Evolutionary conservation across 2,113 vertebrate genomes (phyloP).

Genomic region (Accipiter virgatus): DNA sequence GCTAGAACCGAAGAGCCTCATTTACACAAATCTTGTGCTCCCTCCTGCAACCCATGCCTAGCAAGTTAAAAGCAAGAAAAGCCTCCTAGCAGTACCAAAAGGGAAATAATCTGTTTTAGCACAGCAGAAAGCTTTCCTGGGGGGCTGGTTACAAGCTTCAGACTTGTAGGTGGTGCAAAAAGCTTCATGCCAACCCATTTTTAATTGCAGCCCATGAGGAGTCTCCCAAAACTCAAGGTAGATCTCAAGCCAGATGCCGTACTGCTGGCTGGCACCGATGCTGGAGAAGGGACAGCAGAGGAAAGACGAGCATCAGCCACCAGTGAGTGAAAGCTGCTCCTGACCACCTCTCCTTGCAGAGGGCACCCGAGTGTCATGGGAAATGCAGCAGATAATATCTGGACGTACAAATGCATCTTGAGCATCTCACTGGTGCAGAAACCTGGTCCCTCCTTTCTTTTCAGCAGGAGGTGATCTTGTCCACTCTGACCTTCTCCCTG

Average conservation of each 20-base stretch:
- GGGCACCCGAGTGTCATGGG: not conserved
- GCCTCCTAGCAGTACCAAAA: not conserved
- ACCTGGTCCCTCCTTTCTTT: not conserved
- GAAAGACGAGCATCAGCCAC: not conserved
- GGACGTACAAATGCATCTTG: not conserved
- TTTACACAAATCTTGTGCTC: accelerated
- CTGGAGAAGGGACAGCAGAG: not conserved
- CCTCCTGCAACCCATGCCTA: not conserved
- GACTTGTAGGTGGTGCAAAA: not conserved
- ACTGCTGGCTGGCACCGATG: not conserved
- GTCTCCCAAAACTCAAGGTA: not conserved
- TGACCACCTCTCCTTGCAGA: not conserved
- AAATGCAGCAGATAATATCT: not conserved
- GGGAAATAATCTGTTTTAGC: not conserved
- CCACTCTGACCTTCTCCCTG: not conserved
- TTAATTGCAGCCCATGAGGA: not conserved
- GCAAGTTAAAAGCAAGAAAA: not conserved
- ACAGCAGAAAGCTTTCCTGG: not conserved
- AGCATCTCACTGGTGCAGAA: not conserved
- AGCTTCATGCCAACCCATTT: not conserved
- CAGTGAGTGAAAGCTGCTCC: not conserved
- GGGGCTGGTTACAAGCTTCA: not conserved
- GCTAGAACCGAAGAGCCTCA: not conserved
- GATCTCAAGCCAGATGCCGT: not conserved
- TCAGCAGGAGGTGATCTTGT: not conserved